Evolutionary conservation across 2,888 invertebrate genomes (phyloP).

Genomic region (Epinotia nisella): DNA sequence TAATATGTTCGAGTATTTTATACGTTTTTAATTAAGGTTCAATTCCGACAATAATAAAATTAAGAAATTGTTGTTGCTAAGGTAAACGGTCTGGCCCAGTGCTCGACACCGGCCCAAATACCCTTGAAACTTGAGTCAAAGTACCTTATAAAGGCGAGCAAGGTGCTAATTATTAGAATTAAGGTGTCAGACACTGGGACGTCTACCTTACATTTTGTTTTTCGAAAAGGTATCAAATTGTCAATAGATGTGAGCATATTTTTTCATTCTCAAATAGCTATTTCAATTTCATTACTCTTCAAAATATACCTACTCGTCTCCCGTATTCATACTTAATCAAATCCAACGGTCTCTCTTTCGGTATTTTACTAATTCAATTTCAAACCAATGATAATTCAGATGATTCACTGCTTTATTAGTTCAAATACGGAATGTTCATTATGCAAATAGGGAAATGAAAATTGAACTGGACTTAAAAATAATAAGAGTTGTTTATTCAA

Average conservation of each 20-base stretch:
- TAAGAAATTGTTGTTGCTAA: too few relatives aligned
- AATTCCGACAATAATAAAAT: too few relatives aligned
- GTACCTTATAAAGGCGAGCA: too few relatives aligned
- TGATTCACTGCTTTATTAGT: background rate
- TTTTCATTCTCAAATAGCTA: background rate
- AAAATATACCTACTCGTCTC: background rate
- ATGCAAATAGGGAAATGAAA: slow-evolving; percentile 30
- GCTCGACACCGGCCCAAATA: too few relatives aligned
- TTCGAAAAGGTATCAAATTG: background rate
- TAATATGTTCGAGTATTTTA: background rate
- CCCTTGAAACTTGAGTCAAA: too few relatives aligned
- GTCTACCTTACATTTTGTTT: background rate
- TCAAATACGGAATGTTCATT: slow-evolving; percentile 18
- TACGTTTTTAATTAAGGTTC: too few relatives aligned
- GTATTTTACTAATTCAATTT: background rate
- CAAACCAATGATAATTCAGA: background rate
- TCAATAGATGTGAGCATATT: background rate
- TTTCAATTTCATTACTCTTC: background rate
- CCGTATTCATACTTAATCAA: background rate
- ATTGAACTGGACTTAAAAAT: slow-evolving; percentile 32
- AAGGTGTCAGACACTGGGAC: too few relatives aligned
- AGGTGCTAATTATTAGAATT: too few relatives aligned
- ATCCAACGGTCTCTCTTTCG: background rate
- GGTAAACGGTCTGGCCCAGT: too few relatives aligned
- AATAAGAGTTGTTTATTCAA: slow-evolving; percentile 35